Evolutionary conservation across 1,140 invertebrate genomes (phyloP).

Genomic region (Zeugodacus cucurbitae): DNA sequence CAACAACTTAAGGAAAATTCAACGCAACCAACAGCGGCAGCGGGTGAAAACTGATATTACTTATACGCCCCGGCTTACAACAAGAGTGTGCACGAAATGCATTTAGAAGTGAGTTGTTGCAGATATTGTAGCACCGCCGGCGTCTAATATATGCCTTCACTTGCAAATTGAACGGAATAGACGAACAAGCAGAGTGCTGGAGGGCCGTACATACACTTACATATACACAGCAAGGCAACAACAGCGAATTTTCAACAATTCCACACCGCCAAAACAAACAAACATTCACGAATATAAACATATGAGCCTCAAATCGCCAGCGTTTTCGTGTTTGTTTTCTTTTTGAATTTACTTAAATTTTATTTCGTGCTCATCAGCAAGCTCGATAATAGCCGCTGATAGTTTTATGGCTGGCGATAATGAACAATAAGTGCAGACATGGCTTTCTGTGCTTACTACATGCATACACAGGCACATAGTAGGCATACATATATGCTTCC

Average conservation of each 20-base stretch:
- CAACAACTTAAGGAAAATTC: no score
- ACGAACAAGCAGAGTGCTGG: neutral
- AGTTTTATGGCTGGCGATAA: constrained; percentile 1
- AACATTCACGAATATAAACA: neutral
- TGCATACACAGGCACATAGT: neutral
- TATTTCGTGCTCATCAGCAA: neutral
- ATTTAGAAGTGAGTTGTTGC: neutral
- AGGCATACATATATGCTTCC: neutral
- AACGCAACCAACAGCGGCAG: no score
- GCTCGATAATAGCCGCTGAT: neutral
- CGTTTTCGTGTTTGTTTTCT: neutral
- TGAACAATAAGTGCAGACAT: constrained; percentile 10
- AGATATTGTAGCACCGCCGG: neutral
- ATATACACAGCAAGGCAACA: no score
- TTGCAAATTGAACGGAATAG: neutral
- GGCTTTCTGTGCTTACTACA: neutral
- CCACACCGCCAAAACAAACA: neutral
- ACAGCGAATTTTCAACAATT: constrained; percentile 8
- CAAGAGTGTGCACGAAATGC: neutral
- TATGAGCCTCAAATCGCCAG: neutral
- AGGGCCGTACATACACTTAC: neutral
- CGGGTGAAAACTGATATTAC: constrained; percentile 4
- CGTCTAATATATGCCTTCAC: neutral
- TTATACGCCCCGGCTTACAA: constrained; percentile 10
- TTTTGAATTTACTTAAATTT: no score